Evolutionary conservation across 2,797 vertebrate genomes (phyloP).

Genomic region (Acipenser oxyrinchus): DNA sequence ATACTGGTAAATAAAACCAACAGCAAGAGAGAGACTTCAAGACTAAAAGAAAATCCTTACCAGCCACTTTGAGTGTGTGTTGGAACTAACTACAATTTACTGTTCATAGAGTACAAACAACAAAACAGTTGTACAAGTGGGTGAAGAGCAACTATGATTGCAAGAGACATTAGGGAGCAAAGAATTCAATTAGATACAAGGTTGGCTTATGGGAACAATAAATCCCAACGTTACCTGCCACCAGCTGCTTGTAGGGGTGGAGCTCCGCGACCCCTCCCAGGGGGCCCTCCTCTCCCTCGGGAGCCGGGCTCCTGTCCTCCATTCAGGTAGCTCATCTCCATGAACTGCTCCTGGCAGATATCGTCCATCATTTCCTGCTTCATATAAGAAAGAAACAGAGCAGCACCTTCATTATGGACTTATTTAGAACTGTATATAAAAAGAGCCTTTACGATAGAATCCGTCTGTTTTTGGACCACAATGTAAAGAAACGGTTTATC

Average conservation of each 20-base stretch:
- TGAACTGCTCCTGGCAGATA: slow-evolving; percentile 85
- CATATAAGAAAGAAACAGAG: not conserved
- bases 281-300: slow-evolving; percentile 75
- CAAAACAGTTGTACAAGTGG: too few relatives aligned
- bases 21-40: not conserved
- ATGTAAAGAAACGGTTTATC: too few relatives aligned
- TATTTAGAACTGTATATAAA: too few relatives aligned
- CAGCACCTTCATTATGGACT: too few relatives aligned
- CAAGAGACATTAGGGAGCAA: not conserved
- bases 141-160: too few relatives aligned
- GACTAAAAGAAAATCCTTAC: not conserved
- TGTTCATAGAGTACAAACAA: too few relatives aligned
- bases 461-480: too few relatives aligned
- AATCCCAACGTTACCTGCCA: slow-evolving; percentile 62
- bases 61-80: not conserved
- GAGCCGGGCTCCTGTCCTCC: slow-evolving; percentile 76
- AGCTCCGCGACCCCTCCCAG: slow-evolving; percentile 79
- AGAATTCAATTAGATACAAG: not conserved
- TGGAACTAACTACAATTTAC: not conserved
- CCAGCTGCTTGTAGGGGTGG: slow-evolving; percentile 77
- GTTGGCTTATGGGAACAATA: not conserved
- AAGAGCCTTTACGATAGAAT: too few relatives aligned
- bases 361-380: slow-evolving; percentile 93
- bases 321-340: slow-evolving; percentile 90
- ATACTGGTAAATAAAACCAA: too few relatives aligned